Evolutionary conservation across 2,113 vertebrate genomes (phyloP).

Genomic region (Ictidomys tridecemlineatus): DNA sequence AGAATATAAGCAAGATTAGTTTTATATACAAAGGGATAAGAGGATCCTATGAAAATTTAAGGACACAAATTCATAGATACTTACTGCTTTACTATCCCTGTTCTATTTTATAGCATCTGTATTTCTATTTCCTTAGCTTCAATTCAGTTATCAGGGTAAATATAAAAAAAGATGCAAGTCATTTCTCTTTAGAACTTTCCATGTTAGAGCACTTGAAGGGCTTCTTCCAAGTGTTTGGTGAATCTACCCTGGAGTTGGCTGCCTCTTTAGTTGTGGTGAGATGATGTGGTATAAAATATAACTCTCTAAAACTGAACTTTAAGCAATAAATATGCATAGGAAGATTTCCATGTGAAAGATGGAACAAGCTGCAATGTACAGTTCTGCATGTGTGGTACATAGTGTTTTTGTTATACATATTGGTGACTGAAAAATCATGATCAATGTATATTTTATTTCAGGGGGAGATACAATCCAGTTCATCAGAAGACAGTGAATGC

Average conservation of each 20-base stretch:
- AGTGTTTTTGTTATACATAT: conserved; percentile 33
- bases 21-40: background rate
- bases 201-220: background rate
- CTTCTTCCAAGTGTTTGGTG: background rate
- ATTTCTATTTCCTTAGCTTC: background rate
- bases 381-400: background rate
- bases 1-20: background rate
- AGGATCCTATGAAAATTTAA: background rate
- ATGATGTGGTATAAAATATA: background rate
- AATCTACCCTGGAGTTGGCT: background rate
- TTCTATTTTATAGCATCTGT: background rate
- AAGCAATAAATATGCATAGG: background rate
- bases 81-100: background rate
- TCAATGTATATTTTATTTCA: conserved; percentile 83
- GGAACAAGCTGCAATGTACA: background rate
- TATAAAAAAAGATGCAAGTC: background rate
- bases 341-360: background rate
- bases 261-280: background rate
- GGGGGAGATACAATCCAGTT: conserved; percentile 79
- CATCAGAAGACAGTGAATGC: conserved; percentile 81
- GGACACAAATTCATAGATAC: background rate
- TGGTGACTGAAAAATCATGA: conserved; percentile 64
- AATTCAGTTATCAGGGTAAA: background rate
- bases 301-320: background rate
- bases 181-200: background rate